Evolutionary conservation across 2,888 invertebrate genomes (phyloP).

Genomic region (Pandemis corylana): DNA sequence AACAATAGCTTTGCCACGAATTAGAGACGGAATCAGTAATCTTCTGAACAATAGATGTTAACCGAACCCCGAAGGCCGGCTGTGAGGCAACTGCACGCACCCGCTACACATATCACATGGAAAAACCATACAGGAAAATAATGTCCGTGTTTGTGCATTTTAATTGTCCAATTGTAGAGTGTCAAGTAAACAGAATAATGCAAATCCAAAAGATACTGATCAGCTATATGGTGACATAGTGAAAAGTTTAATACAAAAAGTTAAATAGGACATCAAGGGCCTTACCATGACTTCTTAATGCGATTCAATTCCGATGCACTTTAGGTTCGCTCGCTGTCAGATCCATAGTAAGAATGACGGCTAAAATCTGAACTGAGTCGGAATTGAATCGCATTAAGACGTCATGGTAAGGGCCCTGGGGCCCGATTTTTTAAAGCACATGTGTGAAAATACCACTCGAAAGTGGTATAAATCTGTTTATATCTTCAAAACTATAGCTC

Average conservation of each 20-base stretch:
- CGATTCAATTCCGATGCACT: no score
- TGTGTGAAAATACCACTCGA: no score
- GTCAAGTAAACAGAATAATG: background rate
- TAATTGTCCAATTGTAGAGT: background rate
- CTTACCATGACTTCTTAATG: no score
- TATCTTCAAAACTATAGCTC: no score
- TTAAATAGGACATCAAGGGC: no score
- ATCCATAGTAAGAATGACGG: no score
- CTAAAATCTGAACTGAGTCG: no score
- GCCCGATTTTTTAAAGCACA: no score
- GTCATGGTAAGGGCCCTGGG: no score
- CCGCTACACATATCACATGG: constrained; percentile 48
- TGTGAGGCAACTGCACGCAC: constrained; percentile 63
- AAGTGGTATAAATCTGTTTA: no score
- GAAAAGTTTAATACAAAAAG: background rate
- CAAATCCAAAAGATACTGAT: background rate
- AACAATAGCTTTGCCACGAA: constrained; percentile 75
- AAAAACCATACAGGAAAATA: constrained; percentile 25
- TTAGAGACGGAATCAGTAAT: constrained; percentile 78
- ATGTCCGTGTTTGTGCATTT: background rate
- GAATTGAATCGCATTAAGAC: no score
- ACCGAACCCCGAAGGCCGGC: constrained; percentile 75
- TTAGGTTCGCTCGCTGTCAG: no score
- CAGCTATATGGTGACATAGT: background rate
- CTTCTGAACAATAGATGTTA: constrained; percentile 78